Evolutionary conservation across 2,888 invertebrate genomes (phyloP), one percentile per base, ranked within the genome.

Genomic region (Cryptocephalus moraei): DNA sequence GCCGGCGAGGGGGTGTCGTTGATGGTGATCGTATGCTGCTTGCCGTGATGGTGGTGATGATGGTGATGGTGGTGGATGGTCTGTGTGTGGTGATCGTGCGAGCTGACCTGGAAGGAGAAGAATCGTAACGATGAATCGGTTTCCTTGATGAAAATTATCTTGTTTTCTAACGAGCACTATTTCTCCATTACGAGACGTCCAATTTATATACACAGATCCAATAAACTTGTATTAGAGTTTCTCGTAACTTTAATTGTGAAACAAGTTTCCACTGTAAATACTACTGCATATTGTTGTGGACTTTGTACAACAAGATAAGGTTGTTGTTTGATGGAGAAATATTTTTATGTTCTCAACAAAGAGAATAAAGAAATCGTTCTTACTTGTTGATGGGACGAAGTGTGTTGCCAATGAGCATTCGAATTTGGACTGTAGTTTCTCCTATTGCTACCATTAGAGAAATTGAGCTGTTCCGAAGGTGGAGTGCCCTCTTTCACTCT

Each of bases 401-500:
- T 49, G 50, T 69, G 67, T 70, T 73, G 73, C 69, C 75, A 75
- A 43, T 71, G 68, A 32, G 64, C 66, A 32, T 62, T 63, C 34
- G 46, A 44, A 38, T 51, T 59, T 6, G 57, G 69, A 56, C 51
- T 72, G 65, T 61, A 72, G 64, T 65, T 65, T 34, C 65, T 61
- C 49, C 68, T 59, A 39, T 50, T 56, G 39, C 52, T 54, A 39
- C 50, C 56, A 46, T 53, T 54, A 4, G 55, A 50, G 22, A 10
- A n/a, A 40, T 40, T 40, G 3, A 62, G 49, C 47, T 68, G 70
- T 47, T 71, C 70, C 49, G 82, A 80, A 39, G 90, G 93, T 22
- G 94, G 94, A 22, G 93, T 91, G 63, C 91, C 92, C 67, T 95
- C 95, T 70, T 95, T 95, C 39, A 95, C 94, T 12, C 95, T 81